Percentiles rank a stretch among this genome's conserved stretches.
phyloP scores from a whole-genome alignment of 2,888 invertebrate species.

The Dexiosoma caninum region DNA sequence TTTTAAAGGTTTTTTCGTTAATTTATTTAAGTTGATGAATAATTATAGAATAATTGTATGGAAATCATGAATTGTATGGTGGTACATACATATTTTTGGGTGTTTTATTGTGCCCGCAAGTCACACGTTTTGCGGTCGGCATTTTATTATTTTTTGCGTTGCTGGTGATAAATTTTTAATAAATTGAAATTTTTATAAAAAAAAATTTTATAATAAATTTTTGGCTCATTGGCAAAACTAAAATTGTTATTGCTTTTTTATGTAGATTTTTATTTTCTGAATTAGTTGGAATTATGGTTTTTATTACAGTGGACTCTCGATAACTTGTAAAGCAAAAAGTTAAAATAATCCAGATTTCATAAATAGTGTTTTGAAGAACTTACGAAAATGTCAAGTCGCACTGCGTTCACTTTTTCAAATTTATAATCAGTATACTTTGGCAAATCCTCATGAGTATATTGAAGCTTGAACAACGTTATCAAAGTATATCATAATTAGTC shows the following conservation, averaged over 20 bases:
- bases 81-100: no score
- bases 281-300: not conserved
- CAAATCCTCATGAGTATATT: no score
- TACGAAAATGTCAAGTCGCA: no score
- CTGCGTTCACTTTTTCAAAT: no score
- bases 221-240: not conserved
- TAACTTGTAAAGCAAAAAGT: no score
- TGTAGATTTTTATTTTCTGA: not conserved
- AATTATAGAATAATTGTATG: conserved; percentile 28
- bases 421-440: no score
- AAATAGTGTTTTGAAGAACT: no score
- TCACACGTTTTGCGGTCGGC: conserved; percentile 35
- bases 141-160: not conserved
- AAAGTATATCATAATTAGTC: no score
- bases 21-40: not conserved
- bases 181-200: not conserved
- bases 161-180: not conserved
- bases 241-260: not conserved
- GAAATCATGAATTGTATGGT: conserved; percentile 16
- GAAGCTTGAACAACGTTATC: no score
- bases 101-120: not conserved
- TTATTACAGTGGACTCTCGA: not conserved
- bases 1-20: not conserved
- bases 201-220: conserved; percentile 1
- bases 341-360: no score